These are phyloP conservation scores for Phaethon lepturus DNA, from an alignment of 2,113 vertebrate genomes.

Conservation along the genomic window DNA sequence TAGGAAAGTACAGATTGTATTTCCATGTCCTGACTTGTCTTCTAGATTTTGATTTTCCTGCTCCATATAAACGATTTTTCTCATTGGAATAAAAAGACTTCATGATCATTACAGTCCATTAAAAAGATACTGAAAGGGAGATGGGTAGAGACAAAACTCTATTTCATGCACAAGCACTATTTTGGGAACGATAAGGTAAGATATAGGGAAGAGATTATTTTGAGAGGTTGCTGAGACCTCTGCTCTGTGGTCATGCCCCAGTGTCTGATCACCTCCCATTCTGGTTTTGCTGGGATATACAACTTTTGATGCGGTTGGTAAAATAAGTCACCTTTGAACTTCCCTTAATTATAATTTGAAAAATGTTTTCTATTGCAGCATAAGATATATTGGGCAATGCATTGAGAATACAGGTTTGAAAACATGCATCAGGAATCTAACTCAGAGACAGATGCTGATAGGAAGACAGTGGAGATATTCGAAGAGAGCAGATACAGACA, in stretches of 20 bases:
- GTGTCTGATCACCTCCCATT: fast-evolving
- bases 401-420: background rate
- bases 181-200: background rate
- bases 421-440: fast-evolving
- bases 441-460: background rate
- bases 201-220: background rate
- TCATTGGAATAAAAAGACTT: background rate
- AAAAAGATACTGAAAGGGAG: background rate
- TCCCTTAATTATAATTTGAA: background rate
- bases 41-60: background rate
- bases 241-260: background rate
- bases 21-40: background rate
- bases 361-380: background rate
- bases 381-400: background rate
- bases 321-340: background rate
- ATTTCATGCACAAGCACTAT: fast-evolving
- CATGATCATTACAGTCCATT: background rate
- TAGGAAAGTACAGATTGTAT: background rate
- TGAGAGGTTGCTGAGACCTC: background rate
- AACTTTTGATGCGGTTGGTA: background rate
- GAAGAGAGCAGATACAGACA: background rate
- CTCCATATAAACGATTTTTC: background rate
- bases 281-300: background rate
- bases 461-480: background rate
- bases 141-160: background rate